Conservation (phyloP, 2,888 invertebrate genomes). For the Xestia ashworthii region DNA sequence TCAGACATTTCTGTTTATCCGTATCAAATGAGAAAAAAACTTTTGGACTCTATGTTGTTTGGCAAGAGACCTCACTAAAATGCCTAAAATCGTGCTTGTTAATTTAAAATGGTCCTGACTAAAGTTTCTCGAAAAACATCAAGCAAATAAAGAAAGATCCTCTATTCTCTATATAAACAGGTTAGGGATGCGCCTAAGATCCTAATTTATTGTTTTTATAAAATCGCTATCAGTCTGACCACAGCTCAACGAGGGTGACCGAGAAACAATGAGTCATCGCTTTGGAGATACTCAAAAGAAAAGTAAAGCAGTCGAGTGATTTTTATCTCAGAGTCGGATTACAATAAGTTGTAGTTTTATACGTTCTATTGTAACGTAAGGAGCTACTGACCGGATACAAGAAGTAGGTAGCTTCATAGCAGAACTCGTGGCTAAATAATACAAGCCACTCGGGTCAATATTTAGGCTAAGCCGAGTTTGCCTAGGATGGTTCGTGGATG, state of each 20-base stretch:
- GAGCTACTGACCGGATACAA: not conserved
- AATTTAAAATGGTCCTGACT: not conserved
- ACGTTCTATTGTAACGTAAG: not conserved
- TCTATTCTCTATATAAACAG: not conserved
- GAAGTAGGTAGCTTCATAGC: no score
- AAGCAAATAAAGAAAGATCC: not conserved
- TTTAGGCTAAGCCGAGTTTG: not conserved
- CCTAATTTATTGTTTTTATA: not conserved
- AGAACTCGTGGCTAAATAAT: no score
- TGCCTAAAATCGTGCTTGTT: not conserved
- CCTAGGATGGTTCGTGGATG: not conserved
- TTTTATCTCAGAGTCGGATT: constrained; percentile 4
- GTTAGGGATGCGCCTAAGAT: not conserved
- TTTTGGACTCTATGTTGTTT: not conserved
- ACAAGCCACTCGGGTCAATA: not conserved
- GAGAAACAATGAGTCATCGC: constrained; percentile 71
- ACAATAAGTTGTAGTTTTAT: constrained; percentile 24
- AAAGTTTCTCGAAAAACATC: not conserved
- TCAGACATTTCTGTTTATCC: not conserved
- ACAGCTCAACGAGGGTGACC: constrained; percentile 54
- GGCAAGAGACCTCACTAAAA: not conserved
- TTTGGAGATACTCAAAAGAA: constrained; percentile 63
- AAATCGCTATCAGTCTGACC: constrained; percentile 47
- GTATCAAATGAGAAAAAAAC: not conserved
- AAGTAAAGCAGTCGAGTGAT: constrained; percentile 41